Conservation (phyloP, 1,140 invertebrate species). For the Procambarus virginalis region DNA sequence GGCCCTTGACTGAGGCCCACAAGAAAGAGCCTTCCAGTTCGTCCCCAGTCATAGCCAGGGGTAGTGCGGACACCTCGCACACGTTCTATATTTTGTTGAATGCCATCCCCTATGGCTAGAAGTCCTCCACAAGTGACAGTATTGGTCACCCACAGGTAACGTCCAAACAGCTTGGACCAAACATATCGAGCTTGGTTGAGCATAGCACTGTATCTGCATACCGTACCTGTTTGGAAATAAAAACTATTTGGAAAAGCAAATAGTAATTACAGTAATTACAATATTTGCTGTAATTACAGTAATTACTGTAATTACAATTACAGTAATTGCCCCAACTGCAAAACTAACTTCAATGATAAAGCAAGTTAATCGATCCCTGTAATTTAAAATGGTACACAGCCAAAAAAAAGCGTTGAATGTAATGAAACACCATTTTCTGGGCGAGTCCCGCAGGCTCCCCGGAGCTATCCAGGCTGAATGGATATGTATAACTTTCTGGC, state of each 20-base stretch:
- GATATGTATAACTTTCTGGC: no score
- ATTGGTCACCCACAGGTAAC: slow-evolving; percentile 56
- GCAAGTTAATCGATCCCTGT: no score
- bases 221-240: background rate
- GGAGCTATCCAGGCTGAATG: no score
- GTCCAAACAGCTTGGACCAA: slow-evolving; percentile 51
- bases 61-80: slow-evolving; percentile 39
- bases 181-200: background rate
- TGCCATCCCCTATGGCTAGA: slow-evolving; percentile 40
- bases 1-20: slow-evolving; percentile 84
- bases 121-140: slow-evolving; percentile 43
- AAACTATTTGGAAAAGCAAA: background rate
- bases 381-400: no score
- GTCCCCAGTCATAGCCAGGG: slow-evolving; percentile 46
- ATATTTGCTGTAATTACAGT: no score
- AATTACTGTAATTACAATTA: no score
- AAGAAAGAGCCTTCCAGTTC: slow-evolving; percentile 76
- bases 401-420: no score
- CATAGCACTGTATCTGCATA: background rate
- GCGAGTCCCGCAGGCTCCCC: no score
- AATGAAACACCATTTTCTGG: no score
- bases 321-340: no score
- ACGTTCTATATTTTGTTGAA: slow-evolving; percentile 52
- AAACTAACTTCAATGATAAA: no score
- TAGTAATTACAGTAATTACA: background rate